phyloP scores from a whole-genome alignment of 2,888 invertebrate genomes.

The Agrochola lychnidis region DNA sequence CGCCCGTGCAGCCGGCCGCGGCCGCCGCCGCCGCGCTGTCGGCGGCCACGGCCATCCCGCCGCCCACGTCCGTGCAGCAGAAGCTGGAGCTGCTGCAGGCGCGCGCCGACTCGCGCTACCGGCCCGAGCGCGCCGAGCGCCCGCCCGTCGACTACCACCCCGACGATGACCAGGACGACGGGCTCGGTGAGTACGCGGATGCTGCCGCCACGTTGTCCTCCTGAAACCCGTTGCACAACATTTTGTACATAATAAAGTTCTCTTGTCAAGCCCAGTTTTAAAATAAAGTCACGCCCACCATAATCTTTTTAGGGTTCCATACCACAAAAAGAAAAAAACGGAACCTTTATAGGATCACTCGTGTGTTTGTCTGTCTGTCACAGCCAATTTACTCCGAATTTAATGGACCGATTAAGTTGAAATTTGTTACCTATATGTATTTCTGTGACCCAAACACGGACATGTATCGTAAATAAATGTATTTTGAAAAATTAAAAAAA shows the following conservation, averaged over 20 bases:
- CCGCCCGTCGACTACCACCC: conserved; percentile 75
- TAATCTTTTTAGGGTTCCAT: background rate
- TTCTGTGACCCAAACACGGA: too few species aligned
- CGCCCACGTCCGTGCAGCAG: conserved; percentile 88
- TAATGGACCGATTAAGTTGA: too few species aligned
- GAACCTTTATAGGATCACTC: too few species aligned
- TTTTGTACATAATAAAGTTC: background rate
- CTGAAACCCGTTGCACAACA: too few species aligned
- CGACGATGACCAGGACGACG: conserved; percentile 81
- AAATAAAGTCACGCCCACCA: background rate
- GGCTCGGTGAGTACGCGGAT: conserved; percentile 69
- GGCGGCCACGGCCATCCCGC: conserved; percentile 88
- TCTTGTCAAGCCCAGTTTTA: background rate
- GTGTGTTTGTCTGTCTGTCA: too few species aligned
- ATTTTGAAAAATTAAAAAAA: too few species aligned
- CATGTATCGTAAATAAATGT: too few species aligned
- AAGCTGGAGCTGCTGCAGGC: conserved; percentile 87
- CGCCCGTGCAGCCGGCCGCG: conserved; percentile 88
- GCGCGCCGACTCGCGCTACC: conserved; percentile 82
- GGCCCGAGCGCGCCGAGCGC: conserved; percentile 73
- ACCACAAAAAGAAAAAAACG: too few species aligned
- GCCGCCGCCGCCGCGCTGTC: conserved; percentile 88
- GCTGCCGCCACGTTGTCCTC: background rate
- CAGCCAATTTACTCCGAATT: too few species aligned
- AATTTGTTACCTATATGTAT: too few species aligned